Base-by-base conservation (phyloP, 2,113 vertebrate species). In the Ploceus nigricollis region DNA sequence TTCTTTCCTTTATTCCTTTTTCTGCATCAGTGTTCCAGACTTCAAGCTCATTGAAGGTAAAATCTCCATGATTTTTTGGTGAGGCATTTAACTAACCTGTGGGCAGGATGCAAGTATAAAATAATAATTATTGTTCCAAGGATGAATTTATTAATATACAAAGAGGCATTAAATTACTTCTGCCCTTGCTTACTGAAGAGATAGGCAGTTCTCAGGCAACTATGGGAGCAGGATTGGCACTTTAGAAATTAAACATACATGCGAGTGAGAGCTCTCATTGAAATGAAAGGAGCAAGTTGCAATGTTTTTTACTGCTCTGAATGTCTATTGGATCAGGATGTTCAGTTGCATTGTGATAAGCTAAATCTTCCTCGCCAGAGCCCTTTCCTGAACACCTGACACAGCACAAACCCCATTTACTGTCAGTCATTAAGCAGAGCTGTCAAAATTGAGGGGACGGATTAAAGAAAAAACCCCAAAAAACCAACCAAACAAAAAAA, bases 281-380 rank as follows among this genome's bases (percentile, higher is more conserved):
- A 94, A 64, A 63, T 1, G 7, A 85, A 85, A 69, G 7, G 4
- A 11, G 5, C 76, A 79, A 82, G 18, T n/a, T 64, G 31, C 12
- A 73, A 50, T 10, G 7, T 44, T 93, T 80, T 79, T 80, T 87
- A 65, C 35, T 40, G 39, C 20, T 73, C 37, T 42, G 39, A 51
- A 77, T 83, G 42, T 77, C 71, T 91, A 33, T 30, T 88, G 63
- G 54, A 91, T 90, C 71, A 63, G n/a, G 39, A 87, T 44, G 30
- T 61, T 80, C 63, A 66, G 51, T 47, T 86, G 35, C 61, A 76
- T 58, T 1, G 4, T 39, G 82, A 85, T 82, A 94, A 95, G 58
- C 45, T 70, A 89, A 94, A 95, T 87, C 73, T 96, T 82, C 35
- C 50, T 71, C 86, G 17, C 66, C 70, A 91, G 90, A 93, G 6